Conservation (phyloP, 2,113 vertebrate species). For the Tichodroma muraria region DNA sequence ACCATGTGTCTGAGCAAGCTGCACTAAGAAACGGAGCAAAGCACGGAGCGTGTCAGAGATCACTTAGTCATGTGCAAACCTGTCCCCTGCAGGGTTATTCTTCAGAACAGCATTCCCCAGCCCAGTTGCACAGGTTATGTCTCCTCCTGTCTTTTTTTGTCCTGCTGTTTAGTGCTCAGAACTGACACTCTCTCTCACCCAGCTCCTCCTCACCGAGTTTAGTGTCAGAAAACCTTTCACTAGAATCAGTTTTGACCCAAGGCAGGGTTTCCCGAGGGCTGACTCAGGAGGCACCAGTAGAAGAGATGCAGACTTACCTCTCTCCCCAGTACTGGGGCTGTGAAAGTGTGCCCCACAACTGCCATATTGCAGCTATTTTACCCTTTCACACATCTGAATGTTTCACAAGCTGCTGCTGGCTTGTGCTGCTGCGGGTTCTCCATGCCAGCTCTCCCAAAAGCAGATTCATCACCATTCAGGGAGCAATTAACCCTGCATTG, state of each 20-base stretch:
- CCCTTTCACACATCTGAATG: neutral
- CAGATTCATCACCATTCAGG: neutral
- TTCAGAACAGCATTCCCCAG: neutral
- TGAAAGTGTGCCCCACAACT: neutral
- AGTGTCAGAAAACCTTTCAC: neutral
- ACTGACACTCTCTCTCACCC: neutral
- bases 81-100: neutral
- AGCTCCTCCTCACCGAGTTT: neutral
- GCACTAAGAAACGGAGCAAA: neutral
- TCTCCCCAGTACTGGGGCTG: neutral
- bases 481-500: neutral
- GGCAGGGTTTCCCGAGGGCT: neutral
- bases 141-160: neutral
- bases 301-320: neutral
- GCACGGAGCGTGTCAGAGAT: neutral
- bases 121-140: neutral
- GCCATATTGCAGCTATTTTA: neutral
- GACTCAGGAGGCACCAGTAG: neutral
- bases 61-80: neutral
- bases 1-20: slow-evolving; percentile 25
- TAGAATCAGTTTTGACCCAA: neutral
- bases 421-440: neutral
- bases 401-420: neutral
- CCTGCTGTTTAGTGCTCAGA: neutral
- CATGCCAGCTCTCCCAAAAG: neutral